A percentile compares a stretch with the other conserved stretches of the same genome.
Conservation (phyloP, 2,888 invertebrate genomes). For the Eremobia ochroleuca region DNA sequence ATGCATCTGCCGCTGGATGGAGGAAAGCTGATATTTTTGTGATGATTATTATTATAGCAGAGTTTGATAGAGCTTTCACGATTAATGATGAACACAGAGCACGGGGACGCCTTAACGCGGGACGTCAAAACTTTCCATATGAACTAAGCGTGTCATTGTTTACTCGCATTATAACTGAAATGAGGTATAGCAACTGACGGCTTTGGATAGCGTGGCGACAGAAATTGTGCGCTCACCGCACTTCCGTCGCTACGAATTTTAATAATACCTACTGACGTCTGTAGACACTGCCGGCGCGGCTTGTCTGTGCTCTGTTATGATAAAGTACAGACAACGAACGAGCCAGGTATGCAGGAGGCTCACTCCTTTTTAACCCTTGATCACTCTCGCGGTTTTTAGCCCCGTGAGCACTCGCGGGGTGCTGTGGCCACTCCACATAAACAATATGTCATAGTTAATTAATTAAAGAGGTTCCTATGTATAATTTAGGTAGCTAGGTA, state of each 20-base stretch:
- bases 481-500: no score
- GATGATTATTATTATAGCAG: neutral
- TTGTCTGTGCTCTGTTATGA: neutral
- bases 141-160: neutral
- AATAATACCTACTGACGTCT: neutral
- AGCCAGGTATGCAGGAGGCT: no score
- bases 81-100: neutral
- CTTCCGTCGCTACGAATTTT: neutral
- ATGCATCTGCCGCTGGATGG: neutral
- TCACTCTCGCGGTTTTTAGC: no score
- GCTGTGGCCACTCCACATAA: no score
- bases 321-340: no score
- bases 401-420: no score
- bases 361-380: no score
- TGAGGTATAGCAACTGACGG: neutral
- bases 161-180: neutral
- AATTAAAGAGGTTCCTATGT: no score
- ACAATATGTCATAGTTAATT: no score
- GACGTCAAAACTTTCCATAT: neutral
- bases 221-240: neutral
- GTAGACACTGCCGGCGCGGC: neutral
- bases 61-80: neutral
- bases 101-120: neutral
- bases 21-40: neutral
- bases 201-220: neutral